Evolutionary conservation across 2,113 vertebrate species (phyloP), one percentile per base, ranked within the genome.

Genomic region (Sprattus sprattus): DNA sequence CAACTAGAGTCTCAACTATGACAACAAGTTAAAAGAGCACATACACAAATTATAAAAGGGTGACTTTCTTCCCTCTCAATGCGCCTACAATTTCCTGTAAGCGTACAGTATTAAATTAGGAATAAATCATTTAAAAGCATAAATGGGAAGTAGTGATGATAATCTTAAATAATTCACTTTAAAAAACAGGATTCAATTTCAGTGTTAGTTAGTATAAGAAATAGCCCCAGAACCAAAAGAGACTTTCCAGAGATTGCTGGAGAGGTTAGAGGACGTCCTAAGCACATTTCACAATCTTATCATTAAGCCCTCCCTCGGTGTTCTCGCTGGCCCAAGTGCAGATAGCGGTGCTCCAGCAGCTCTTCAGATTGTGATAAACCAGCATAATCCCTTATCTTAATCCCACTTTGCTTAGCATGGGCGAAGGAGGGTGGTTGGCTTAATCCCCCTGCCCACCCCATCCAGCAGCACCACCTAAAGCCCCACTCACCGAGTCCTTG

Each of bases 401-500:
- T 88, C 85, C 83, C 67, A 52, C 81, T 81, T 84, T 39, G 5
- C 64, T 11, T n/a, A 71, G 3, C 64, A 6, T n/a, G 28, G 28
- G 7, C 64, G n/a, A n/a, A 71, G 39, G 39, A 39, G 39, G 39
- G 39, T 39, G 39, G 39, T 39, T 39, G 39, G 2, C 64, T 9
- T 10, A 10, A 2, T 25, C 8, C 64, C 64, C 64, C n/a, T 10
- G 2, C 25, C 64, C 25, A 28, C 25, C 28, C 71, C 71, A 78
- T 2, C 71, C 67, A 75, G n/a, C 25, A 13, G 8, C 52, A 6
- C 10, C 71, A 78, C 71, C 71, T 78, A 86, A 60, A 25, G 54
- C 32, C 4, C 46, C 80, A 88, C 96, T 96, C 89, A 98, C 97
- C 0, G 97, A 98, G 91, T 98, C 97, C 91, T 98, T 98, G 84